Evolutionary conservation across 64 coral and sea anemone genomes (phyloP).

Genomic region (Acropora tenuis): DNA sequence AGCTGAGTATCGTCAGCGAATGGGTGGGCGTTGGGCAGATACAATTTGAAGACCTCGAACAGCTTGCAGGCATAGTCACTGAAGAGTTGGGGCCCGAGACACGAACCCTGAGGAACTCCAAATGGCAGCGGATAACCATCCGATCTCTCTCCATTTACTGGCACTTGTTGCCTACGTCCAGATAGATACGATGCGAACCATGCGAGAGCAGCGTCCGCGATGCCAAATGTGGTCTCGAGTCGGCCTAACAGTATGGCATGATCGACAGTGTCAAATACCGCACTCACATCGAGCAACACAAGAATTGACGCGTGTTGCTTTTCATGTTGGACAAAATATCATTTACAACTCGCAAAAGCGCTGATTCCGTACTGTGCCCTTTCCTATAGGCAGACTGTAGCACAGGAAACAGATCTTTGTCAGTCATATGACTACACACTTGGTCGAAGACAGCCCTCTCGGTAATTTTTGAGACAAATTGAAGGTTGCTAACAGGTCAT

Average conservation of each 20-base stretch:
- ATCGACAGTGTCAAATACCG: not conserved
- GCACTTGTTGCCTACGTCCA: not conserved
- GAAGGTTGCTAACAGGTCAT: conserved; percentile 30
- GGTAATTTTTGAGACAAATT: too few relatives aligned
- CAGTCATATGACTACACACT: not conserved
- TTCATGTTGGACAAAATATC: not conserved
- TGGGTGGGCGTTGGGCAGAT: too few relatives aligned
- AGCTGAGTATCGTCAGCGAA: too few relatives aligned
- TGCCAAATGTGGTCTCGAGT: not conserved
- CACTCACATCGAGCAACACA: too few relatives aligned
- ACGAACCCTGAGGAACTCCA: not conserved
- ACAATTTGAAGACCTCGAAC: conserved; percentile 17
- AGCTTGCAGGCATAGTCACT: conserved; percentile 49
- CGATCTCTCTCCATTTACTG: too few relatives aligned
- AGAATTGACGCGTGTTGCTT: not conserved
- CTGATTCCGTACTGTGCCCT: too few relatives aligned
- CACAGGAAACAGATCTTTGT: too few relatives aligned
- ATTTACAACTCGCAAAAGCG: conserved; percentile 13
- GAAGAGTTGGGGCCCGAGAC: conserved; percentile 45
- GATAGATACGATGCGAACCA: not conserved
- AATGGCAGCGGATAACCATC: not conserved
- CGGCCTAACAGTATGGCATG: not conserved
- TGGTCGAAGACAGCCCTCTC: conserved; percentile 49
- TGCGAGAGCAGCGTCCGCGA: conserved; percentile 1
- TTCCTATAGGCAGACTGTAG: too few relatives aligned